Percentiles rank a stretch among this genome's conserved stretches.
These are phyloP conservation scores for Eupsittula cactorum DNA, from an alignment of 2,113 vertebrate genomes.

Conservation along the genomic window DNA sequence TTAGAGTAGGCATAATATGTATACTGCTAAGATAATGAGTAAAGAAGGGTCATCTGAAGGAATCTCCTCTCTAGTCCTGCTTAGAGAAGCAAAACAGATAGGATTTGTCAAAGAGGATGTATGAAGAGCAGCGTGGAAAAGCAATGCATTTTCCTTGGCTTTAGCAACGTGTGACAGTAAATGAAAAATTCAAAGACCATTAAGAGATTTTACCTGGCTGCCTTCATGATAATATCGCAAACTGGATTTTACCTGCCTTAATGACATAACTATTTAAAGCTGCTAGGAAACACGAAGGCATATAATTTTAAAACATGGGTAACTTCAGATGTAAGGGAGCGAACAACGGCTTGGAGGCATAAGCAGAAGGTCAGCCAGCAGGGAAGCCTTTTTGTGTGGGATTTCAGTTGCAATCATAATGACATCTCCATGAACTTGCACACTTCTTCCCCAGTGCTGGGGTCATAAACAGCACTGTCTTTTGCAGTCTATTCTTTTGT, in stretches of 20 bases:
- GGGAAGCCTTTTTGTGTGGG: not conserved
- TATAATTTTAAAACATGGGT: not conserved
- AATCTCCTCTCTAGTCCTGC: not conserved
- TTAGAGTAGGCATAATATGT: not conserved
- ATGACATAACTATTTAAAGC: not conserved
- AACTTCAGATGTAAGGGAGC: not conserved
- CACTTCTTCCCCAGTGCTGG: accelerated
- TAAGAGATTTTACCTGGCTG: not conserved
- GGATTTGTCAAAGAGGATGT: not conserved
- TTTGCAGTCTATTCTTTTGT: not conserved
- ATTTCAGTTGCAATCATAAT: not conserved
- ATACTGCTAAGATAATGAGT: not conserved
- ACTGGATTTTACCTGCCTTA: not conserved
- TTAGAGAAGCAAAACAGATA: not conserved
- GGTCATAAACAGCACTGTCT: accelerated
- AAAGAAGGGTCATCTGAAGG: not conserved
- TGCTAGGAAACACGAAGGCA: not conserved
- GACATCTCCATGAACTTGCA: not conserved
- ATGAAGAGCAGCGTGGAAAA: not conserved
- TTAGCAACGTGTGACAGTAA: not conserved
- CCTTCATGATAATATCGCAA: not conserved
- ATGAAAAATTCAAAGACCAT: not conserved
- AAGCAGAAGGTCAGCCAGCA: not conserved
- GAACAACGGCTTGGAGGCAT: not conserved
- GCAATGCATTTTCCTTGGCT: not conserved